Evolutionary conservation across 1,140 invertebrate species (phyloP), one percentile per base, ranked within the genome.

Genomic region (Anthonomus grandis): DNA sequence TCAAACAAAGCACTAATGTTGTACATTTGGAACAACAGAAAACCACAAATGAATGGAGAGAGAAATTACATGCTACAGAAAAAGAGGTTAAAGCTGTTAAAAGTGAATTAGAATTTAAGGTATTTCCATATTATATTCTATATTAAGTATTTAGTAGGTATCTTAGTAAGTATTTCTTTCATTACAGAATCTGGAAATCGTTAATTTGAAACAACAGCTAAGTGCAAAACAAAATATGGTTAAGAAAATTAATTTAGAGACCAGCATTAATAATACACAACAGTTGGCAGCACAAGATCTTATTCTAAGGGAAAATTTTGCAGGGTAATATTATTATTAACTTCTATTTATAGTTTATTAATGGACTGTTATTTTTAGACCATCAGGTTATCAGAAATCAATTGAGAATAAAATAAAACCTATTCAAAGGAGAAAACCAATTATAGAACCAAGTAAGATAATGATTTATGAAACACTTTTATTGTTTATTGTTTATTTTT

Each of bases 81-180:
- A 67, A 62, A 31, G 62, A 69, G 51, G 38, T 64, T 4, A 53
- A 57, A 31, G 18, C 48, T 21, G 31, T 64, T 21, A 62, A 59
- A 52, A 69, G 67, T 59, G 59, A 69, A 31, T 61, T 69, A 50
- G 64, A 67, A 47, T 69, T 69, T 52, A 64, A 66, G 27, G 63
- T 67, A 58, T 44, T 36, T 47, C 27, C 12, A 8, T 41, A 37
- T 13, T 13, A n/a, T 12, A 45, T n/a, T 45, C 10, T 18, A 41
- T 41, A 42, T 4, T 6, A 21, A 18, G 24, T 19, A 18, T 36
- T 34, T 3, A 25, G 6, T 58, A 9, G 10, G 21, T 48, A 34
- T 18, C n/a, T 12, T 36, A 38, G 37, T 50, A 36, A 9, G 12
- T n/a, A 13, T 22, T 24, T 39, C 21, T 45, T 34, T 27, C 42